Percentiles rank a stretch among this genome's conserved stretches.
These are phyloP conservation scores for Delphinus delphis DNA, from an alignment of 2,113 vertebrate genomes.

Conservation along the genomic window DNA sequence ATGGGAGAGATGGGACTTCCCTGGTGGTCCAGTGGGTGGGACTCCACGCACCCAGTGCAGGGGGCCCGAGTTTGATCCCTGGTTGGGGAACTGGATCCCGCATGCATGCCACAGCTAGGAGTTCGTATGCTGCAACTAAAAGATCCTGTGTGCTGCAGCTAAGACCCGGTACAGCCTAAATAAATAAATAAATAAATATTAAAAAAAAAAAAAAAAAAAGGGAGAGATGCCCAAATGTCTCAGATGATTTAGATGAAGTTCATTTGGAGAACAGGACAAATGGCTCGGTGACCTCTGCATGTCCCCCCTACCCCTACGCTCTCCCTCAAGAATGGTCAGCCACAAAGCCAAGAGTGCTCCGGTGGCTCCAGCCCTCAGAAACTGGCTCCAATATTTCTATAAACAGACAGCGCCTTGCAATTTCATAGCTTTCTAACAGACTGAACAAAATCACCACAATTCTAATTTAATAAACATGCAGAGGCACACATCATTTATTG, in stretches of 20 bases:
- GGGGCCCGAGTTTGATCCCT: no score
- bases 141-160: no score
- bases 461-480: constrained; percentile 59
- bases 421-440: constrained; percentile 56
- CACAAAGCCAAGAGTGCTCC: constrained; percentile 39
- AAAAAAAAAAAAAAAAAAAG: not conserved
- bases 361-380: constrained; percentile 46
- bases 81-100: no score
- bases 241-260: constrained; percentile 35
- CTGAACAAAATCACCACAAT: constrained; percentile 50
- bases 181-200: no score
- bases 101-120: no score
- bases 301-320: constrained; percentile 22
- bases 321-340: not conserved
- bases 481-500: constrained; percentile 50
- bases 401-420: constrained; percentile 49
- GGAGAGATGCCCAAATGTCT: constrained; percentile 42
- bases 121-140: no score
- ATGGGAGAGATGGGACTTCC: not conserved
- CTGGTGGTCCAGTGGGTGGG: no score
- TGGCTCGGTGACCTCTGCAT: constrained; percentile 24
- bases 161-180: no score
- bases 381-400: not conserved
- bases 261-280: constrained; percentile 40
- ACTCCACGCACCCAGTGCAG: no score